Base-by-base conservation (phyloP, 2,797 vertebrate genomes). In the Chelmon rostratus region DNA sequence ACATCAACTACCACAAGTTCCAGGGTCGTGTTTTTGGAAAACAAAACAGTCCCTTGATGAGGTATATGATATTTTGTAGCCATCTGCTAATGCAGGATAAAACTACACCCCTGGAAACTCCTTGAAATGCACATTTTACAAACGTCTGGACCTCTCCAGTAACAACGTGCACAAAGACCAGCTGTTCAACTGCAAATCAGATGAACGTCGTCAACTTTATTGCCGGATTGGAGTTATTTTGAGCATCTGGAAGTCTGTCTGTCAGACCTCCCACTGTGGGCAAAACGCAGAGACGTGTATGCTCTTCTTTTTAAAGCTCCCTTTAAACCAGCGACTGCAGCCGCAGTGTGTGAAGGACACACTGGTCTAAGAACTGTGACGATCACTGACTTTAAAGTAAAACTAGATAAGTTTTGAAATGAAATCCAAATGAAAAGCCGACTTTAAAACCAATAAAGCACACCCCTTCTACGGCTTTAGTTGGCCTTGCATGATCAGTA, bases 241-340 rank as follows among this genome's bases (percentile, higher is more conserved):
- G 16, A 79, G 83, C 72, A 86, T 82, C 82, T 82, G 72, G 31
- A 63, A 67, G 44, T 77, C 53, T 71, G 5, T 84, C 76, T 82
- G 37, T 78, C 64, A 52, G 72, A 68, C 46, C 10, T 6, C 82
- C 69, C 40, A n/a, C 64, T 69, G 69, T 68, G 82, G 72, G 38
- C 52, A 44, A 78, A 69, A 70, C 73, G 61, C 50, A 69, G 38
- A 73, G 21, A n/a, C 31, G 58, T 64, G 40, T 50, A 19, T 9
- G 31, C 8, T 71, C 18, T 33, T 62, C 68, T 62, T 46, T 79
- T 73, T 21, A 47, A 68, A 50, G 42, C 28, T 69, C 47, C 21
- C 49, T 54, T 59, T 61, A 44, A 84, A 74, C 33, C 68, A 78
- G 35, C 1, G 18, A 79, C 53, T 76, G 70, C 25, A 57, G 68